These are phyloP conservation scores for Prolemur simus DNA, from an alignment of 2,113 vertebrate species.

Conservation along the genomic window DNA sequence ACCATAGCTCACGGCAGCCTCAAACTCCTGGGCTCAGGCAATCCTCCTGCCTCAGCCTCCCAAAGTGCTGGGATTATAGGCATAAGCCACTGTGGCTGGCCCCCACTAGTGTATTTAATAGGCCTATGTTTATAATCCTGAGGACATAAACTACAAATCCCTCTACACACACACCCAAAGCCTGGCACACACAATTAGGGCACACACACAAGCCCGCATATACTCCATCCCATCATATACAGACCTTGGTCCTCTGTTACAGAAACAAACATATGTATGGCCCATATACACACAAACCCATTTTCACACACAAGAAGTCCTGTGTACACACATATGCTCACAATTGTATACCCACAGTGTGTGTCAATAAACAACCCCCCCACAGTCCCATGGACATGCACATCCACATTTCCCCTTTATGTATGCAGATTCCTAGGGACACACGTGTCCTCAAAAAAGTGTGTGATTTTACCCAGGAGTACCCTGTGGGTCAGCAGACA, in stretches of 20 bases:
- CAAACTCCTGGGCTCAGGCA: too few relatives aligned
- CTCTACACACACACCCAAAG: background rate
- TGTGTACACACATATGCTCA: background rate
- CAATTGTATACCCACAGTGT: too few relatives aligned
- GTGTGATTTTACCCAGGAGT: background rate
- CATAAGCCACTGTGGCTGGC: too few relatives aligned
- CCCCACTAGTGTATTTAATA: background rate
- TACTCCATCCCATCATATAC: background rate
- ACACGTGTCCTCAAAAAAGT: background rate
- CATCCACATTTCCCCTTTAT: background rate
- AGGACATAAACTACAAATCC: background rate
- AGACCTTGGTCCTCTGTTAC: background rate
- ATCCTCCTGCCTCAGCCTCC: too few relatives aligned
- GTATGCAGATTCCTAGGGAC: background rate
- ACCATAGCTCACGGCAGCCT: too few relatives aligned
- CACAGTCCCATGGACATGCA: rapidly evolving
- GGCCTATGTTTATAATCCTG: too few relatives aligned
- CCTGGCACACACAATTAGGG: background rate
- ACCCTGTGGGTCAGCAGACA: background rate
- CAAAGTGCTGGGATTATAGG: too few relatives aligned
- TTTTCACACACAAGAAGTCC: background rate
- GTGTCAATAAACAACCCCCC: rapidly evolving
- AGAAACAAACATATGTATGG: background rate
- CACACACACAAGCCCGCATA: background rate
- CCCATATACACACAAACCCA: background rate